These are phyloP conservation scores for Mylabris phalerata DNA, from an alignment of 1,140 invertebrate genomes.

Conservation along the genomic window DNA sequence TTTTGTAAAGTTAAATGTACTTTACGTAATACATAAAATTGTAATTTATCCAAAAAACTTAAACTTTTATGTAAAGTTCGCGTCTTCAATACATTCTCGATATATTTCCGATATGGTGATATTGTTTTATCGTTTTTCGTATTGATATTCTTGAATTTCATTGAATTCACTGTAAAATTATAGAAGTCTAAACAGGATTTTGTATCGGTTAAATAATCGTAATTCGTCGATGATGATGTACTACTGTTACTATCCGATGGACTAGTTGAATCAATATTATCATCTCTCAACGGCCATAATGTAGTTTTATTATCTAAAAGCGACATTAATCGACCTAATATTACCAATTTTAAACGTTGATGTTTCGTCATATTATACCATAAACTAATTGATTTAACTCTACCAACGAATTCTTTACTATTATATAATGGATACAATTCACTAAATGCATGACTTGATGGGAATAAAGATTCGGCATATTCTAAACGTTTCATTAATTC, in stretches of 20 bases:
- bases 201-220: slow-evolving; percentile 19
- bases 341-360: slow-evolving; percentile 70
- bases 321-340: slow-evolving; percentile 67
- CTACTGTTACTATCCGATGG: slow-evolving; percentile 39
- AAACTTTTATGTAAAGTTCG: slow-evolving; percentile 73
- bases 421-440: slow-evolving; percentile 65
- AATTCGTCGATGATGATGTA: slow-evolving; percentile 30
- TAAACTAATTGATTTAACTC: slow-evolving; percentile 73
- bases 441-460: slow-evolving; percentile 72
- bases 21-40: slow-evolving; percentile 58
- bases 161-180: slow-evolving; percentile 38
- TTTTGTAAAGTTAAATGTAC: slow-evolving; percentile 62
- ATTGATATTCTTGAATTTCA: slow-evolving; percentile 38
- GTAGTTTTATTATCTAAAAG: slow-evolving; percentile 41
- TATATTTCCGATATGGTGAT: slow-evolving; percentile 63
- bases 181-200: slow-evolving; percentile 35
- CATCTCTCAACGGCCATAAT: slow-evolving; percentile 26
- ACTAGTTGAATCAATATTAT: slow-evolving; percentile 19
- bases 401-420: slow-evolving; percentile 55
- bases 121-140: slow-evolving; percentile 36
- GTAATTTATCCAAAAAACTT: slow-evolving; percentile 64
- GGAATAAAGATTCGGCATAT: slow-evolving; percentile 72
- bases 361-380: slow-evolving; percentile 88
- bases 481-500: slow-evolving; percentile 65
- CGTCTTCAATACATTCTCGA: slow-evolving; percentile 80